These are phyloP conservation scores for Steinernema carpocapsae DNA, from an alignment of 2,888 invertebrate species.

Conservation along the genomic window DNA sequence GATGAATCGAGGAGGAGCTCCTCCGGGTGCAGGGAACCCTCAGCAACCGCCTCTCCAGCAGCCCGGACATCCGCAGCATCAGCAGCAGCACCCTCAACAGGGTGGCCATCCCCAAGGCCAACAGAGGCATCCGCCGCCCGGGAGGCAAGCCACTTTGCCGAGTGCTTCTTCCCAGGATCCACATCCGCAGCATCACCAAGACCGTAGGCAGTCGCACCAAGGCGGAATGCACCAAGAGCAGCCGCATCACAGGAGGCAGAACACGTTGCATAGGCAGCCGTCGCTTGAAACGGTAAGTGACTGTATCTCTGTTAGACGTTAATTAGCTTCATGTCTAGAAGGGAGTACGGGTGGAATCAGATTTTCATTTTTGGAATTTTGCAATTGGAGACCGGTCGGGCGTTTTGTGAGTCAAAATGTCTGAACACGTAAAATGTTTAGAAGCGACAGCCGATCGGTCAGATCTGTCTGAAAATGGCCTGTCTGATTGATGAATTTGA, in stretches of 20 bases:
- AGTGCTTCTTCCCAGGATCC: not conserved
- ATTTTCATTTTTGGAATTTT: no score
- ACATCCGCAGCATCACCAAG: slow-evolving; percentile 9
- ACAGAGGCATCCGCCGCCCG: slow-evolving; percentile 29
- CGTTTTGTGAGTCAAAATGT: no score
- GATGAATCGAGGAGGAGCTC: slow-evolving; percentile 39
- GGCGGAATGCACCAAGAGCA: not conserved
- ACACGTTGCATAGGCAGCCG: slow-evolving; percentile 46
- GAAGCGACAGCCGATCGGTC: no score
- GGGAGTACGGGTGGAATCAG: no score
- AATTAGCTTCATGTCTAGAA: no score
- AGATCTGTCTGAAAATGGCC: not conserved
- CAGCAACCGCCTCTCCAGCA: slow-evolving; percentile 34
- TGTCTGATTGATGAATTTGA: no score
- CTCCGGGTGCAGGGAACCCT: slow-evolving; percentile 20
- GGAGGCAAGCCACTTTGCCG: not conserved
- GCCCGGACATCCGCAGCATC: slow-evolving; percentile 21
- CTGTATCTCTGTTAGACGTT: not conserved
- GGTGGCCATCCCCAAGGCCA: slow-evolving; percentile 32
- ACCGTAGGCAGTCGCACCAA: not conserved
- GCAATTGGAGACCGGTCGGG: no score
- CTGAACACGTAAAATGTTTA: no score
- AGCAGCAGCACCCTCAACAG: not conserved
- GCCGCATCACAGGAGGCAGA: slow-evolving; percentile 40
- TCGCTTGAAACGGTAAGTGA: slow-evolving; percentile 41